Evolutionary conservation across 1,140 invertebrate genomes (phyloP).

Genomic region (Popillia japonica): DNA sequence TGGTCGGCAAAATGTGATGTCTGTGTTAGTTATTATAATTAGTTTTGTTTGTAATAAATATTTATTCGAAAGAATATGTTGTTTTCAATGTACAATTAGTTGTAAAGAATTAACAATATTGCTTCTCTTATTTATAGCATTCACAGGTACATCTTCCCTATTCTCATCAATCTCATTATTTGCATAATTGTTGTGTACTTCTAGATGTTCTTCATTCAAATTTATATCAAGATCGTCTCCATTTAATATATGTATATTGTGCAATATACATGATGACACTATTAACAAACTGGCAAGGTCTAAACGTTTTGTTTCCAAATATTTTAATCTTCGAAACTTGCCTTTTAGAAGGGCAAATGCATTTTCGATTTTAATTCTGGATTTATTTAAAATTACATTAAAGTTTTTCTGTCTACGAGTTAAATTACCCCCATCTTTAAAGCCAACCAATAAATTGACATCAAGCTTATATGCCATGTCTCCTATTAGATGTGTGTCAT

Average conservation of each 20-base stretch:
- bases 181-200: neutral
- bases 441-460: neutral
- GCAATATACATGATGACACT: neutral
- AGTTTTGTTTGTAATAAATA: too few species aligned
- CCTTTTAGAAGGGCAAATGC: slow-evolving; percentile 3
- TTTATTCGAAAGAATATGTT: too few species aligned
- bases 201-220: neutral
- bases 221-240: neutral
- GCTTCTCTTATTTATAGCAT: neutral
- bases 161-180: neutral
- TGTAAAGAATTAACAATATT: neutral
- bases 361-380: neutral
- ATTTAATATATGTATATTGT: neutral
- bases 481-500: slow-evolving; percentile 19
- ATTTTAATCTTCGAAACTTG: slow-evolving; percentile 1
- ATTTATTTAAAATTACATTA: neutral
- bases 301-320: neutral
- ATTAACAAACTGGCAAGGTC: neutral
- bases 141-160: neutral
- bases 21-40: too few species aligned
- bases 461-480: slow-evolving; percentile 37
- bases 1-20: too few species aligned
- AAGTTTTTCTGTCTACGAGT: neutral
- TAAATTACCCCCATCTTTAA: neutral
- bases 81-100: neutral